Percentiles rank a stretch among this genome's conserved stretches.
Conservation (phyloP, 2,797 vertebrate genomes). For the Huso huso region DNA sequence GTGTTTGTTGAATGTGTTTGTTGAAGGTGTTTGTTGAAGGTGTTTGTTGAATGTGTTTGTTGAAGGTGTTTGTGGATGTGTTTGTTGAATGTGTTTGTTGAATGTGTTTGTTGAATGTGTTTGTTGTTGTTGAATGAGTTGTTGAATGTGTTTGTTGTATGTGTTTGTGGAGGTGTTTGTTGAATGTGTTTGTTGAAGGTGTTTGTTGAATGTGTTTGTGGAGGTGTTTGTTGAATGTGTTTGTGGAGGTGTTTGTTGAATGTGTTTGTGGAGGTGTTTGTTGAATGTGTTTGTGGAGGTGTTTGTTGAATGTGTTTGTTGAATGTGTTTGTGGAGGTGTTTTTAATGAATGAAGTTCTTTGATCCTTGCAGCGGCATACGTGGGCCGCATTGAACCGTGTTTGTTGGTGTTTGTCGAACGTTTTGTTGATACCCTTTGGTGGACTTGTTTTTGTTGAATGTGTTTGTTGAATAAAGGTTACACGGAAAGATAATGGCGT, state of each 20-base stretch:
- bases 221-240: not conserved
- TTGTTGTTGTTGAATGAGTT: not conserved
- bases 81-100: not conserved
- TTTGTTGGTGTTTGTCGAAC: no score
- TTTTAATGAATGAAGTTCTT: not conserved
- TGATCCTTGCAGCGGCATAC: slow-evolving; percentile 53
- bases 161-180: not conserved
- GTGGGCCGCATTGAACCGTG: slow-evolving; percentile 31
- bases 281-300: not conserved
- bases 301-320: not conserved
- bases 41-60: not conserved
- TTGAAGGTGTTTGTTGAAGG: not conserved
- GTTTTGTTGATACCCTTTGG: slow-evolving; percentile 23
- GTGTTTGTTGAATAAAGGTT: no score
- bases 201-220: not conserved
- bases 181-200: no score
- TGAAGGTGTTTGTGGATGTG: not conserved
- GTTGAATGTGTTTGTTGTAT: not conserved
- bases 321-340: no score
- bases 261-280: no score
- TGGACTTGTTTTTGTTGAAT: no score
- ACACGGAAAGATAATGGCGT: slow-evolving; percentile 62
- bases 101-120: not conserved
- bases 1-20: not conserved
- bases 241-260: not conserved